These are phyloP conservation scores for Eucriotettix oculatus DNA, from an alignment of 2,888 invertebrate genomes.

Conservation along the genomic window DNA sequence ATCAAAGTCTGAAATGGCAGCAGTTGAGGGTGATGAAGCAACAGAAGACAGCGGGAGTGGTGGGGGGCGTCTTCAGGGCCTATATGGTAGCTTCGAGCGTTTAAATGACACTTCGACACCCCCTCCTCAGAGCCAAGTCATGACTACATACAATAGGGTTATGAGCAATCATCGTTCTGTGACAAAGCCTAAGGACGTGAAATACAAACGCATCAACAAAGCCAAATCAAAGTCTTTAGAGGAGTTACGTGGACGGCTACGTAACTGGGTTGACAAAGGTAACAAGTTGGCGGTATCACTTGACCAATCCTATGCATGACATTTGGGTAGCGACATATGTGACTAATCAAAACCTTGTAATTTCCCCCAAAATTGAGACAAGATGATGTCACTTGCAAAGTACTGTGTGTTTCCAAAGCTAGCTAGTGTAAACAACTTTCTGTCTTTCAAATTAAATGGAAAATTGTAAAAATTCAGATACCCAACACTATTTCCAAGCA, in stretches of 20 bases:
- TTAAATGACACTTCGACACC: conserved; percentile 17
- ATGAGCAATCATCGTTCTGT: conserved; percentile 84
- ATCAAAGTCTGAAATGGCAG: neutral
- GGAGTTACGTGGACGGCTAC: conserved; percentile 62
- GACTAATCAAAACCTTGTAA: neutral
- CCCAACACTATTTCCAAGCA: no score
- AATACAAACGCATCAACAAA: conserved; percentile 79
- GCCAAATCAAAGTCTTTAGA: conserved; percentile 80
- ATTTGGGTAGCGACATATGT: neutral
- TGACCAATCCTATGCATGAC: conserved; percentile 12
- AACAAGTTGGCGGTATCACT: conserved; percentile 11
- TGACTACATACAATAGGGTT: conserved; percentile 66
- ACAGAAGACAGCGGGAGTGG: conserved; percentile 49
- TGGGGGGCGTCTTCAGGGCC: conserved; percentile 22
- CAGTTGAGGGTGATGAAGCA: conserved; percentile 47
- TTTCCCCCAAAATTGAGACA: no score
- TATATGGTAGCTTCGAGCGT: conserved; percentile 29
- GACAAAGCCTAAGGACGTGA: conserved; percentile 79
- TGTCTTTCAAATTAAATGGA: no score
- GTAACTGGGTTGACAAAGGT: conserved; percentile 66
- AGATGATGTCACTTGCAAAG: no score
- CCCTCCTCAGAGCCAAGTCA: conserved; percentile 17
- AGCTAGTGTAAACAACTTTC: no score
- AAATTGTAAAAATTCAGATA: no score
- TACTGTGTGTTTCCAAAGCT: no score